Conservation (phyloP, 2,888 invertebrate genomes). For the Oscheius sp. region DNA sequence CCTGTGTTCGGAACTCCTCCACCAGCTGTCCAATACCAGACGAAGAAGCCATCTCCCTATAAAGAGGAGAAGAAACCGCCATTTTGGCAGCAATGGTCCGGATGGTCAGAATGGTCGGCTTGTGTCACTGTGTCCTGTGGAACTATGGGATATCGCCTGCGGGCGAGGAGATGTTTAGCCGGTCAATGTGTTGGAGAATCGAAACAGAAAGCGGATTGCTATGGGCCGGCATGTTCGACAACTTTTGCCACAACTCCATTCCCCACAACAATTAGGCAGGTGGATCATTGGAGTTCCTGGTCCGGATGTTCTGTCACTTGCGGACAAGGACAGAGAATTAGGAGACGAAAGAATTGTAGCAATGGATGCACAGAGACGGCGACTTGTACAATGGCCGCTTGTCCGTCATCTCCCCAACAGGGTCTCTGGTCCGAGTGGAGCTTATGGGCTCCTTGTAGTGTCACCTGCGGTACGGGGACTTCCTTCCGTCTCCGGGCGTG, state of each 20-base stretch:
- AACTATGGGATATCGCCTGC: constrained; percentile 46
- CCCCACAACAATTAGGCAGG: background rate
- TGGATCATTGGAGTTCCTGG: constrained; percentile 50
- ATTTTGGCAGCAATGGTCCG: constrained; percentile 56
- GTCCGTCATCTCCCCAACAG: background rate
- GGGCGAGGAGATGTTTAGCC: constrained; percentile 53
- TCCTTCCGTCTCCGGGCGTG: constrained; percentile 49
- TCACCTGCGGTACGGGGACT: constrained; percentile 46
- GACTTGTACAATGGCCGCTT: constrained; percentile 34
- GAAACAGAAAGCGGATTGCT: constrained; percentile 41
- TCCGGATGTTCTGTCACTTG: constrained; percentile 56
- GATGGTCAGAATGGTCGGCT: constrained; percentile 55
- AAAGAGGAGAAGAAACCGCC: constrained; percentile 37
- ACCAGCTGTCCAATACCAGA: background rate
- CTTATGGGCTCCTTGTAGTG: constrained; percentile 33
- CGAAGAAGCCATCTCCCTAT: constrained; percentile 15
- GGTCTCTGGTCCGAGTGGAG: constrained; percentile 51
- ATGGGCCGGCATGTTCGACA: background rate
- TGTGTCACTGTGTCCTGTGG: constrained; percentile 54
- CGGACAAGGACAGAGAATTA: constrained; percentile 48
- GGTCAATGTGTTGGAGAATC: constrained; percentile 47
- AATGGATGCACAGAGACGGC: constrained; percentile 46
- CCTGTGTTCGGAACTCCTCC: constrained; percentile 34
- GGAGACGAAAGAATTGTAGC: constrained; percentile 49
- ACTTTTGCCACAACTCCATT: background rate